These are phyloP conservation scores for Agrochola lota DNA, from an alignment of 2,888 invertebrate species.

Conservation along the genomic window DNA sequence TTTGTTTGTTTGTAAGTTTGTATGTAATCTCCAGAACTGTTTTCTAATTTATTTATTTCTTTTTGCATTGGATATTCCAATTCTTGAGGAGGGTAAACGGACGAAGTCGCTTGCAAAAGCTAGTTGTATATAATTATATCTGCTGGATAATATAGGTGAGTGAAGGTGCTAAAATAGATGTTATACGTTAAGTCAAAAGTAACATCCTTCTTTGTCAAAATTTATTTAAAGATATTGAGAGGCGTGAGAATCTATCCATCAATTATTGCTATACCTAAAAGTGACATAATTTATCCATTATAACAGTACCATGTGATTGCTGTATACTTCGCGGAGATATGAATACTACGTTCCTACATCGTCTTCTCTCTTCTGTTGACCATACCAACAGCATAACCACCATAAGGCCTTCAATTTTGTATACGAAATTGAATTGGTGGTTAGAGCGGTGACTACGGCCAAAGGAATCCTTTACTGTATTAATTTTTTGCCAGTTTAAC, in stretches of 20 bases:
- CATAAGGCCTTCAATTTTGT: background rate
- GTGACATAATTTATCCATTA: conserved; percentile 1
- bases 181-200: too few species aligned
- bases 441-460: background rate
- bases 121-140: too few species aligned
- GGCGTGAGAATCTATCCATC: conserved; percentile 4
- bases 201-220: background rate
- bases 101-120: too few species aligned
- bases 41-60: too few species aligned
- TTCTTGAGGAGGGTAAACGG: too few species aligned
- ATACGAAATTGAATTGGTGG: background rate
- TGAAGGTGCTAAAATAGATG: background rate
- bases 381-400: background rate
- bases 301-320: background rate
- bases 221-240: background rate
- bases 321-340: too few species aligned
- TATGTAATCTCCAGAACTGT: too few species aligned
- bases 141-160: background rate
- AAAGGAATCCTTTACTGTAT: background rate
- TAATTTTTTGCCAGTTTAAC: background rate
- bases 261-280: conserved; percentile 5
- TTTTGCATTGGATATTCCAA: too few species aligned
- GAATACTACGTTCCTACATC: background rate
- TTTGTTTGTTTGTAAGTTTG: too few species aligned
- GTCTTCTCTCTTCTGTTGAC: background rate